Evolutionary conservation across 2,888 invertebrate species (phyloP).

Genomic region (Alloplasta piceator): DNA sequence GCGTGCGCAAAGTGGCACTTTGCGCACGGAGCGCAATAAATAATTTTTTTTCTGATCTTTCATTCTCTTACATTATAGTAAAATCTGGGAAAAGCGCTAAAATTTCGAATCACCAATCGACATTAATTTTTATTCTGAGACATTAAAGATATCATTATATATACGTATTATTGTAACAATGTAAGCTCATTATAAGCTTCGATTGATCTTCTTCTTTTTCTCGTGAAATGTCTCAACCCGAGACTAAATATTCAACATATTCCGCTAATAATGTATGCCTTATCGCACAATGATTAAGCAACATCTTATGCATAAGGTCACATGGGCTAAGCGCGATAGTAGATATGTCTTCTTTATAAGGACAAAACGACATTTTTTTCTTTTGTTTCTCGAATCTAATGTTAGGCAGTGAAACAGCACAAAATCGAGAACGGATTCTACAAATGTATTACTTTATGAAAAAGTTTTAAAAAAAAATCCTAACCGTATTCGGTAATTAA

Average conservation of each 20-base stretch:
- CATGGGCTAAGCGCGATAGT: conserved; percentile 1
- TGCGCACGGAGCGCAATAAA: too few relatives aligned
- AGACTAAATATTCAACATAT: conserved; percentile 44
- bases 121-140: conserved; percentile 44
- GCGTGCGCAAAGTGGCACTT: too few relatives aligned
- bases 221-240: conserved; percentile 13
- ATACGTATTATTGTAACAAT: too few relatives aligned
- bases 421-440: too few relatives aligned
- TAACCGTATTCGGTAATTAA: too few relatives aligned
- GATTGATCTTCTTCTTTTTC: conserved; percentile 14
- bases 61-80: neutral
- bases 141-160: too few relatives aligned
- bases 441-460: too few relatives aligned
- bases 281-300: conserved; percentile 51
- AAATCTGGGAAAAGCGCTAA: conserved; percentile 3
- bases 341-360: conserved; percentile 4
- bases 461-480: too few relatives aligned
- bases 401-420: too few relatives aligned
- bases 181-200: neutral
- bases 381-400: neutral
- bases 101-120: neutral
- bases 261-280: conserved; percentile 48
- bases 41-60: neutral
- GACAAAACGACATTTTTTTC: conserved; percentile 4
- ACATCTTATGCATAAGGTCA: conserved; percentile 21